Conservation (phyloP, 2,888 invertebrate species). For the Nemurella pictetii region DNA sequence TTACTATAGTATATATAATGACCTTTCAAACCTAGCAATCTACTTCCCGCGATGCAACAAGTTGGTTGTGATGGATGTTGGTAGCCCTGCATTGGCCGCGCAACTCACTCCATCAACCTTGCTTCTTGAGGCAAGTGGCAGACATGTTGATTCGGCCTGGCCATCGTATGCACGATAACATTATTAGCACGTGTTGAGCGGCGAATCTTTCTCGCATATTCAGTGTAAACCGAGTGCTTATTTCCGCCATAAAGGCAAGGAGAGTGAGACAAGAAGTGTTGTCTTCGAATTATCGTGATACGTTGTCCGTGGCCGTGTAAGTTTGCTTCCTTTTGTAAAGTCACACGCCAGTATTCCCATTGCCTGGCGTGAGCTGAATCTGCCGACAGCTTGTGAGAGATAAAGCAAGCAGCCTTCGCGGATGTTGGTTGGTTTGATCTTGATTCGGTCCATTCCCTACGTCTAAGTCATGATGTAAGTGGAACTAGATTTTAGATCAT, state of each 20-base stretch:
- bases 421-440: not conserved
- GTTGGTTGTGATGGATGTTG: not conserved
- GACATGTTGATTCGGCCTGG: not conserved
- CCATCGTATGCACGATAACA: not conserved
- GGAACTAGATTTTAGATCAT: not conserved
- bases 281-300: not conserved
- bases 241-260: not conserved
- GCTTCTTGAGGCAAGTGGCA: not conserved
- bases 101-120: not conserved
- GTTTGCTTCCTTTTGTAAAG: not conserved
- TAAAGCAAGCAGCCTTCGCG: not conserved
- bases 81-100: not conserved
- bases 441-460: not conserved
- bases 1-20: no score
- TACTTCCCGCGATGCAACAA: not conserved
- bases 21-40: not conserved
- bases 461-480: not conserved
- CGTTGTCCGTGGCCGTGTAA: not conserved
- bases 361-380: not conserved
- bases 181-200: not conserved
- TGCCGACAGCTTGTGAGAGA: not conserved
- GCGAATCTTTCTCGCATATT: not conserved
- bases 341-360: not conserved
- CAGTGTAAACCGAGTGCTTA: not conserved
- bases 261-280: not conserved